phyloP scores from a whole-genome alignment of 2,113 vertebrate genomes.

The Buteo buteo region DNA sequence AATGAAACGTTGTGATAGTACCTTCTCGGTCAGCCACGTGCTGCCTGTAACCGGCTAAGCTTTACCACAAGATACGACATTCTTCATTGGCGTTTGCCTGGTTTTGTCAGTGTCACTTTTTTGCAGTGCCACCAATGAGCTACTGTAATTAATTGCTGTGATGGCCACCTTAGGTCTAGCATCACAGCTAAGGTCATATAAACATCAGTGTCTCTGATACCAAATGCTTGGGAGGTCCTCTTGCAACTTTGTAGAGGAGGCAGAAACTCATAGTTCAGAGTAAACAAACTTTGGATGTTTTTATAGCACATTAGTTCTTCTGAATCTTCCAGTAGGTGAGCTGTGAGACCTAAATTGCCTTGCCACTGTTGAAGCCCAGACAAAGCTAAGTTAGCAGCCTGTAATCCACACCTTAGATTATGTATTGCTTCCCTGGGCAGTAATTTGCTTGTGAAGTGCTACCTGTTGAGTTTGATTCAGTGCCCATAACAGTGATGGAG shows the following conservation, averaged over 20 bases:
- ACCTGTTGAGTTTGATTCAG: background rate
- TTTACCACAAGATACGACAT: background rate
- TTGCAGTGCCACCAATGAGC: background rate
- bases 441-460: background rate
- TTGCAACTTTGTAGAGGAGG: background rate
- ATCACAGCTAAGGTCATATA: background rate
- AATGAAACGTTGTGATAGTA: background rate
- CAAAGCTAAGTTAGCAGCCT: background rate
- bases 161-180: background rate
- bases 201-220: background rate
- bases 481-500: background rate
- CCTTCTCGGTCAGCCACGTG: too few relatives aligned
- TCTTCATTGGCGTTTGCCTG: background rate
- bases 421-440: background rate
- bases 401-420: background rate
- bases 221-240: background rate
- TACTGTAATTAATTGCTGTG: background rate
- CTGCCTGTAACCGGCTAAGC: background rate
- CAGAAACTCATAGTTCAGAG: background rate
- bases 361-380: background rate
- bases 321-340: background rate
- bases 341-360: background rate
- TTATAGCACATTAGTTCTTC: background rate
- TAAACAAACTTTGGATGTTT: background rate
- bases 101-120: background rate